phyloP scores from a whole-genome alignment of 2,113 vertebrate genomes.

The Cyanoderma ruficeps region DNA sequence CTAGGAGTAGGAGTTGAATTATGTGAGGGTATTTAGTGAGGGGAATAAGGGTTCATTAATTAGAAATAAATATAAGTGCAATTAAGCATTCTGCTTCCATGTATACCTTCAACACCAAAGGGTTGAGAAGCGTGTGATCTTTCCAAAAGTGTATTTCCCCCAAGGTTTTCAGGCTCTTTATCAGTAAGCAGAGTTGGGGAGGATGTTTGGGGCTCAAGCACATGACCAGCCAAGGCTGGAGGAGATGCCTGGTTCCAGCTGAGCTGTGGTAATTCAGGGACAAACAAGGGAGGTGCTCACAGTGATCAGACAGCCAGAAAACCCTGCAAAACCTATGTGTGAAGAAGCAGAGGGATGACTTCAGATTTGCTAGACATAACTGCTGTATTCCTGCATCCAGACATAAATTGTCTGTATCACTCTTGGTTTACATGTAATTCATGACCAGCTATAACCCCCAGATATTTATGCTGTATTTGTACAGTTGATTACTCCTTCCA shows the following conservation, averaged over 20 bases:
- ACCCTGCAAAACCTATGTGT: neutral
- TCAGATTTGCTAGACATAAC: neutral
- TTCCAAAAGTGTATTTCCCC: accelerated
- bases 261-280: neutral
- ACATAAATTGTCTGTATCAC: neutral
- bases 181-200: neutral
- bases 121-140: neutral
- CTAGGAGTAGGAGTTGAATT: neutral
- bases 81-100: neutral
- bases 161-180: neutral
- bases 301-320: too few relatives aligned
- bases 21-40: neutral
- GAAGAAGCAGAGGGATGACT: neutral
- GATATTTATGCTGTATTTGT: neutral
- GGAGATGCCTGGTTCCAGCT: neutral
- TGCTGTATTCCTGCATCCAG: neutral
- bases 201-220: neutral
- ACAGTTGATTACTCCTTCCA: neutral
- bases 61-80: neutral
- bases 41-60: neutral
- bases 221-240: neutral
- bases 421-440: neutral
- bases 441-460: neutral
- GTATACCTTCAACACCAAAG: neutral
- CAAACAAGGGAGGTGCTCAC: neutral